Percentiles rank a stretch among this genome's conserved stretches.
Evolutionary conservation across 2,888 invertebrate species (phyloP).

Genomic region (Agriopis leucophaearia): DNA sequence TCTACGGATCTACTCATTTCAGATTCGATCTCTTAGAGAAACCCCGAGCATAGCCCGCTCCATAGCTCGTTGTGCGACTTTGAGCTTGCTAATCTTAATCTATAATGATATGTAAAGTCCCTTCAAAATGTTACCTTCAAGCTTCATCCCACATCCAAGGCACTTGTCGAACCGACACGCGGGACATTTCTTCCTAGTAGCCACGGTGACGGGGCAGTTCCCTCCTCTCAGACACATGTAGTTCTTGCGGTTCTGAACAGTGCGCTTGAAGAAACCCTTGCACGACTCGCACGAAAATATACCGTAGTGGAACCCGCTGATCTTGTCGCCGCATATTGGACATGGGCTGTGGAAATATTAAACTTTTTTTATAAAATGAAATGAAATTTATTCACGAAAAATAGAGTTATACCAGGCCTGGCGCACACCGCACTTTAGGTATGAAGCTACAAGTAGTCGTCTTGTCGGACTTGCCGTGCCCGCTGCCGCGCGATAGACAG

Average conservation of each 20-base stretch:
- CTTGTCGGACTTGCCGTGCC: too few species aligned
- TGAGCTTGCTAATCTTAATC: too few species aligned
- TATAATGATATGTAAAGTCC: background rate
- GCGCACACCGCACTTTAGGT: too few species aligned
- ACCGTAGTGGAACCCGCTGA: conserved; percentile 98
- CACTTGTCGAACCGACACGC: conserved; percentile 99
- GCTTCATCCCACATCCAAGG: conserved; percentile 97
- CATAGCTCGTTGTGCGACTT: too few species aligned
- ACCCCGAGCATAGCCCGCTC: too few species aligned
- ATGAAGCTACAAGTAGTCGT: too few species aligned
- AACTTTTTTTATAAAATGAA: background rate
- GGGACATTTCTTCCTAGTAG: conserved; percentile 98
- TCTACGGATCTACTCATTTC: too few species aligned
- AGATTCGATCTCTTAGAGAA: too few species aligned
- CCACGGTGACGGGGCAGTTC: conserved; percentile 96
- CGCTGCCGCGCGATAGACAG: too few species aligned
- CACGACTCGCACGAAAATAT: conserved; percentile 99
- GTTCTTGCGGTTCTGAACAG: conserved; percentile 99
- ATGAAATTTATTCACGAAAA: too few species aligned
- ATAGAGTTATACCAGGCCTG: too few species aligned
- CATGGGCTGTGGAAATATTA: conserved; percentile 89
- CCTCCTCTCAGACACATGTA: conserved; percentile 97
- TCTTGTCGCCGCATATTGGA: conserved; percentile 98
- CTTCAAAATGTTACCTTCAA: conserved; percentile 89
- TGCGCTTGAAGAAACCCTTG: conserved; percentile 99